Base-by-base conservation (phyloP, 1,140 invertebrate species). In the Drosophila cardini region DNA sequence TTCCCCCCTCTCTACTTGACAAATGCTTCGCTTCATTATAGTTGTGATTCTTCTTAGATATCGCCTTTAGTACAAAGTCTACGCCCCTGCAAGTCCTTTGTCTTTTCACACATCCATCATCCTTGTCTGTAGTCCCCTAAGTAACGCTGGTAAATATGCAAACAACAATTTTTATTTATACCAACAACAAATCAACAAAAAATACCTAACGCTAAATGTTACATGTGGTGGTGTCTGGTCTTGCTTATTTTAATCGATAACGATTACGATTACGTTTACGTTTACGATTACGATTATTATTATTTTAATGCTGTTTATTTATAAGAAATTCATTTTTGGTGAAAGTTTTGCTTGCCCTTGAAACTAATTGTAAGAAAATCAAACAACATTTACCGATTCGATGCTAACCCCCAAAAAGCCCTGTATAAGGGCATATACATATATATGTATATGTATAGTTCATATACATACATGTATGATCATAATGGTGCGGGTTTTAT, bases 61-160 rank as follows among this genome's bases (percentile, higher is more conserved):
- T n/a, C 34, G 7, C 30, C 9, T 45, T 46, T 34, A 46, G 40
- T 18, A 26, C 4, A 21, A 43, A n/a, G 18, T 9, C 1, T 38
- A n/a, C 5, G 26, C 26, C 0, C 10, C 15, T 16, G 21, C 18
- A 32, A 48, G 61, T 32, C 36, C 38, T 34, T 48, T 50, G 32
- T 48, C 56, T 56, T 11, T 55, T 53, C 78, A 79, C 72, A 72
- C 64, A 61, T 55, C 65, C 55, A 21, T 62, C 55, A 67, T 56
- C 62, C 16, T 60, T 85, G 82, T 85, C 67, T 77, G 75, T 86
- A 87, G 82, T 87, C 72, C 72, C 64, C n/a, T 87, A 81, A 75
- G 77, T 86, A 78, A 78, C 74, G 84, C 84, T 89, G 84, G 84
- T 89, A 89, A 89, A 89, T 89, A 89, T 80, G 56, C 67, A 82